Base-by-base conservation (phyloP, 2,113 vertebrate species). In the Galemys pyrenaicus region DNA sequence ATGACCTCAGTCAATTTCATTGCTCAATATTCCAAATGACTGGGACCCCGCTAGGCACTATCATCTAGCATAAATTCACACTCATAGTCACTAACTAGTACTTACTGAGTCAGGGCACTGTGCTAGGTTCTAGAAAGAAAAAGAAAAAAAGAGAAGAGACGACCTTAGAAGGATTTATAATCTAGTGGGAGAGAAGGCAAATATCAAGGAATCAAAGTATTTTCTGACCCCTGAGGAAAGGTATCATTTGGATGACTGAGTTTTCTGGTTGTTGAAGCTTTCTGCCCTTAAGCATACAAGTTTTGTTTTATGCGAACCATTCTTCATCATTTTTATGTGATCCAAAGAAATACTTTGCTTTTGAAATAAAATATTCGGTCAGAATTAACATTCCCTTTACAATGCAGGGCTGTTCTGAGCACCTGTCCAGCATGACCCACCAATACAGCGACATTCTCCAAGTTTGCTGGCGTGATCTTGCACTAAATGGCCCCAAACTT, bases 301-400 rank as follows among this genome's bases (percentile, higher is more conserved):
- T 20, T 86, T 94, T 92, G 85, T 70, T 92, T 87, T 65, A 86
- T 73, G 70, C 74, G 68, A 73, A 65, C 20, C 15, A 65, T 44
- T 80, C 87, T 77, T 54, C 1, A 46, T 44, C 51, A n/a, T n/a
- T n/a, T n/a, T n/a, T n/a, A n/a, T n/a, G n/a, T n/a, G n/a, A n/a
- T n/a, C n/a, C n/a, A n/a, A n/a, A 56, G 46, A 49, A 83, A 75
- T 88, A 12, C 26, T 94, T 92, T 75, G 58, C 60, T 58, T 88
- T 84, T 49, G 54, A 88, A 87, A 73, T 39, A 58, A 74, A 93
- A 56, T 44, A 67, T 78, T 89, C 37, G 4, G 37, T 73, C 49
- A 82, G 51, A 78, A 46, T 65, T 71, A 62, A 79, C 17, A 60
- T 83, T 86, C 26, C 87, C n/a, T 39, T 68, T 54, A 70, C 58